A percentile compares a stretch with the other conserved stretches of the same genome.
phyloP scores from a whole-genome alignment of 2,888 invertebrate genomes.

The Drosophila kambysellisi region DNA sequence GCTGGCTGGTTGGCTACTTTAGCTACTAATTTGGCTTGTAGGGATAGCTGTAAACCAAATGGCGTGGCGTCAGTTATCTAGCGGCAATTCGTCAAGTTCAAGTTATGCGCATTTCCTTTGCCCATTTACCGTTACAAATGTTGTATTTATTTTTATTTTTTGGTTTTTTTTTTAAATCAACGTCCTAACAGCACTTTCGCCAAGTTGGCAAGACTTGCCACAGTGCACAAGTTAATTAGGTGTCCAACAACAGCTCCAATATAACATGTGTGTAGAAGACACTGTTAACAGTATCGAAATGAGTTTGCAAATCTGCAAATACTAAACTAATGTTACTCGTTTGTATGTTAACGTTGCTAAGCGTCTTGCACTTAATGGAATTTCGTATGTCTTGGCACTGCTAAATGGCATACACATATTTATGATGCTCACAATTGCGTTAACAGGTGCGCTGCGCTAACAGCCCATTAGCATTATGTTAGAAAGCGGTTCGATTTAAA shows the following conservation, averaged over 20 bases:
- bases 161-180: slow-evolving; percentile 42
- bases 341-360: background rate
- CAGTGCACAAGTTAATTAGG: slow-evolving; percentile 12
- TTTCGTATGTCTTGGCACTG: background rate
- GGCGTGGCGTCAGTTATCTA: slow-evolving; percentile 48
- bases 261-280: background rate
- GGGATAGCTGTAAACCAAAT: slow-evolving; percentile 57
- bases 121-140: slow-evolving; percentile 67
- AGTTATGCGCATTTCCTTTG: slow-evolving; percentile 79
- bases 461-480: slow-evolving; percentile 31
- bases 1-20: slow-evolving; percentile 6
- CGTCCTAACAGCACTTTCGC: slow-evolving; percentile 63
- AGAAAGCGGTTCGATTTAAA: slow-evolving; percentile 56
- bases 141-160: slow-evolving; percentile 17
- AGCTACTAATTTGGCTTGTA: slow-evolving; percentile 9
- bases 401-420: background rate
- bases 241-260: background rate
- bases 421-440: slow-evolving; percentile 14
- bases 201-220: slow-evolving; percentile 27
- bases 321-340: background rate
- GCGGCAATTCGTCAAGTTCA: slow-evolving; percentile 63
- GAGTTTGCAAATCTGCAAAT: background rate
- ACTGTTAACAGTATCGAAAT: slow-evolving; percentile 1
- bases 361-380: background rate
- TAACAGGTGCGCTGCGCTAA: slow-evolving; percentile 29